Conservation (phyloP, 1,140 invertebrate genomes). For the Ceratoteleas bidentatus region DNA sequence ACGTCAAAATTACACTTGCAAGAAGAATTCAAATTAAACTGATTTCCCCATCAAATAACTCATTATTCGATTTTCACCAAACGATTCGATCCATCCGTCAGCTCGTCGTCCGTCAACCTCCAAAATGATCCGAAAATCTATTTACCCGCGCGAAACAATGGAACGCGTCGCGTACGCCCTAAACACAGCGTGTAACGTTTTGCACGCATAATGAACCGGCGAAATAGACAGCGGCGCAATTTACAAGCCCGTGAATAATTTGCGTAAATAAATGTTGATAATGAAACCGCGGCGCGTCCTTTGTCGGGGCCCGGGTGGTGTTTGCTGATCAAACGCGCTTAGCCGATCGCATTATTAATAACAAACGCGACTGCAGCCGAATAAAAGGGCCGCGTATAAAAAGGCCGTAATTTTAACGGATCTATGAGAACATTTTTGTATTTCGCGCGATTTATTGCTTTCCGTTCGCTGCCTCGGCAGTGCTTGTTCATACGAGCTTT, state of each 20-base stretch:
- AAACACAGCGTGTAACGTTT: too few species aligned
- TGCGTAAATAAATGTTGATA: slow-evolving; percentile 25
- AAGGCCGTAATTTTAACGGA: slow-evolving; percentile 63
- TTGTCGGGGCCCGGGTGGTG: neutral
- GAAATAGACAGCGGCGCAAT: neutral
- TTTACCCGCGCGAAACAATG: too few species aligned
- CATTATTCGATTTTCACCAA: too few species aligned
- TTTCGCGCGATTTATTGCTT: slow-evolving; percentile 64
- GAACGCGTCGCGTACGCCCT: too few species aligned
- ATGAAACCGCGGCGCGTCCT: slow-evolving; percentile 18
- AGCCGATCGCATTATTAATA: slow-evolving; percentile 33
- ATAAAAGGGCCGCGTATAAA: slow-evolving; percentile 48
- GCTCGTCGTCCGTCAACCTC: too few species aligned
- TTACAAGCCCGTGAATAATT: neutral
- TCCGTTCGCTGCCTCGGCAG: slow-evolving; percentile 62
- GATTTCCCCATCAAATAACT: too few species aligned
- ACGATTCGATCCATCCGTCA: too few species aligned
- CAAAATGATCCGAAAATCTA: too few species aligned
- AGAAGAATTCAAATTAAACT: too few species aligned
- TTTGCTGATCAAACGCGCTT: slow-evolving; percentile 40
- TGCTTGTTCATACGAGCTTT: slow-evolving; percentile 62
- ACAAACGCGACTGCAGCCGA: slow-evolving; percentile 38
- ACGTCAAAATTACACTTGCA: too few species aligned
- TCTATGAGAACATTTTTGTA: slow-evolving; percentile 60
- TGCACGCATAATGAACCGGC: neutral